phyloP scores from a whole-genome alignment of 2,797 vertebrate species.

The Valencia hispanica region DNA sequence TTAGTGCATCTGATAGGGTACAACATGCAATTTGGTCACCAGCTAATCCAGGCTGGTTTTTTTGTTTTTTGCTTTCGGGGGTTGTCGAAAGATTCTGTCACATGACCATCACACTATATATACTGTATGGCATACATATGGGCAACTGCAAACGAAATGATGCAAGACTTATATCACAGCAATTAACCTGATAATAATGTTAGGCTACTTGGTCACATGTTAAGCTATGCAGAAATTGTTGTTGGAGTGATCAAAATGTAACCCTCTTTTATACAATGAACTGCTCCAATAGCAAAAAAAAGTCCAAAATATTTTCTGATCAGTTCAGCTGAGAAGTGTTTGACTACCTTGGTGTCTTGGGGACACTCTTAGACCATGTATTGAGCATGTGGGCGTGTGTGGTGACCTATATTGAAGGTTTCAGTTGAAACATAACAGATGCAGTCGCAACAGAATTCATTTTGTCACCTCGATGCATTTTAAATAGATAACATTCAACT shows the following conservation, averaged over 20 bases:
- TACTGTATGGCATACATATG: background rate
- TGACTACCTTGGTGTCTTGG: background rate
- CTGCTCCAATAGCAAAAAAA: no score
- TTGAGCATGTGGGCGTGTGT: background rate
- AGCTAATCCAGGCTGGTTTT: background rate
- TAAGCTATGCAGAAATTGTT: background rate
- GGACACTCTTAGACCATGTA: background rate
- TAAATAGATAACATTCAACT: background rate
- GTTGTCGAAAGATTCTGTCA: background rate
- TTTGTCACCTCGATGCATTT: background rate
- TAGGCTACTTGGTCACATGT: background rate
- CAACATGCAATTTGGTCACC: background rate
- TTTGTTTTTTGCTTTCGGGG: no score
- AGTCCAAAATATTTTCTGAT: background rate
- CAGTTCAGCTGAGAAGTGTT: background rate
- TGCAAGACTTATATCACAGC: background rate
- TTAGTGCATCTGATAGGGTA: background rate
- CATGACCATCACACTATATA: background rate
- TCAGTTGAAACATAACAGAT: background rate
- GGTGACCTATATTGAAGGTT: background rate
- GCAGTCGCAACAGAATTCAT: background rate
- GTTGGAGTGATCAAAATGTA: background rate
- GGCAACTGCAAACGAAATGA: background rate
- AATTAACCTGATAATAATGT: no score
- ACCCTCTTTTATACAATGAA: no score